phyloP scores from a whole-genome alignment of 1,140 invertebrate genomes.

The Araneus ventricosus region DNA sequence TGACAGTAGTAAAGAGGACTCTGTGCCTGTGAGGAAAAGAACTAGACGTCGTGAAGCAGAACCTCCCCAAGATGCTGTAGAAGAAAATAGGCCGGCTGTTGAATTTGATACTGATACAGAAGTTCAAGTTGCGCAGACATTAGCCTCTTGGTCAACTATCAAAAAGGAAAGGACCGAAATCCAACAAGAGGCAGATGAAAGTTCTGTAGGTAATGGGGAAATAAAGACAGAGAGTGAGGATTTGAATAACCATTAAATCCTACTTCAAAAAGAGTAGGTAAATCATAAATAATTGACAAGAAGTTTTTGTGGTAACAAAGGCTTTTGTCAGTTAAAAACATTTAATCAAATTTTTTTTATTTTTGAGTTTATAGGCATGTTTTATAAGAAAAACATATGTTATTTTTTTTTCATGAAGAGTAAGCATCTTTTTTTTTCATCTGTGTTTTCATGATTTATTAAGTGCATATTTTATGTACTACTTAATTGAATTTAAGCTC shows the following conservation, averaged over 20 bases:
- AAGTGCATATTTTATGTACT: slow-evolving; percentile 44
- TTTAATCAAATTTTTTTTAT: slow-evolving; percentile 72
- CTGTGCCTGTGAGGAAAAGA: slow-evolving; percentile 52
- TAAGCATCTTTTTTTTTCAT: neutral
- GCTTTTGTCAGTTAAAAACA: neutral
- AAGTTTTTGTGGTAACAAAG: slow-evolving; percentile 31
- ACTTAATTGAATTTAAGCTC: slow-evolving; percentile 24
- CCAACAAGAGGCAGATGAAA: slow-evolving; percentile 22
- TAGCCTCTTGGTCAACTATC: slow-evolving; percentile 71
- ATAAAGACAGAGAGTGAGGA: slow-evolving; percentile 44
- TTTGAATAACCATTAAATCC: slow-evolving; percentile 12
- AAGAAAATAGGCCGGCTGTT: slow-evolving; percentile 54
- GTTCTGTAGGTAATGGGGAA: slow-evolving; percentile 68
- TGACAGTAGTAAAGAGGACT: slow-evolving; percentile 46
- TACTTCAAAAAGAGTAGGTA: neutral
- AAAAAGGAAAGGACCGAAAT: slow-evolving; percentile 69
- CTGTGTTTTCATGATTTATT: slow-evolving; percentile 48
- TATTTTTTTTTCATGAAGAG: slow-evolving; percentile 47
- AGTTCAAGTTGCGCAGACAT: slow-evolving; percentile 69
- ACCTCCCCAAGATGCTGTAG: neutral
- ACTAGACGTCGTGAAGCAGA: slow-evolving; percentile 59
- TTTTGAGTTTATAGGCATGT: slow-evolving; percentile 58
- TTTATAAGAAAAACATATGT: slow-evolving; percentile 13
- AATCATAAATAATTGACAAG: neutral
- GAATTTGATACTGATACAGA: slow-evolving; percentile 75